Conservation (phyloP, 2,113 vertebrate genomes). For the Taurulus bubalis region DNA sequence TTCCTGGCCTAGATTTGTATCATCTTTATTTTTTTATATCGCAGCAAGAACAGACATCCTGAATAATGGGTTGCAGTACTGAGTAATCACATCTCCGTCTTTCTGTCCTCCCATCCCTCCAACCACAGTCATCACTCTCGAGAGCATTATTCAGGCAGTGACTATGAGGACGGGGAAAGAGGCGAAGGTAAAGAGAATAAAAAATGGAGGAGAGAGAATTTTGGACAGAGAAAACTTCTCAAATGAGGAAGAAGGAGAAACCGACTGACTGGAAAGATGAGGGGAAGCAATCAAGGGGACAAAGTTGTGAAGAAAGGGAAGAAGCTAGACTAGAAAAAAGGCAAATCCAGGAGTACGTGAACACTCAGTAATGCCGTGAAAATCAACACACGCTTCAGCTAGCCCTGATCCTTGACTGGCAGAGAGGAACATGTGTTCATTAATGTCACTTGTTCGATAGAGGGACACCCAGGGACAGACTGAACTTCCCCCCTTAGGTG, state of each 20-base stretch:
- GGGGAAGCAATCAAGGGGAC: background rate
- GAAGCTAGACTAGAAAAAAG: background rate
- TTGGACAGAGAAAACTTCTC: background rate
- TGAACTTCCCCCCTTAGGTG: slow-evolving; percentile 45
- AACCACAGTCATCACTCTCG: background rate
- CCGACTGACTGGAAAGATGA: background rate
- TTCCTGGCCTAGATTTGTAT: slow-evolving; percentile 55
- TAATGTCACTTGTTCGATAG: slow-evolving; percentile 58
- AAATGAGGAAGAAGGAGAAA: background rate
- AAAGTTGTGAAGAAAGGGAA: slow-evolving; percentile 1
- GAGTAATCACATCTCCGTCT: slow-evolving; percentile 43
- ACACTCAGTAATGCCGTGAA: background rate
- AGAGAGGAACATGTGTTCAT: slow-evolving; percentile 44
- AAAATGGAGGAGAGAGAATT: background rate
- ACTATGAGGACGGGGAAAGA: background rate
- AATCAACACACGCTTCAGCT: slow-evolving; percentile 1
- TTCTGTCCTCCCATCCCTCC: slow-evolving; percentile 12
- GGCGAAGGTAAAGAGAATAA: background rate
- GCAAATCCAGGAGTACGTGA: background rate
- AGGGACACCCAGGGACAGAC: slow-evolving; percentile 36
- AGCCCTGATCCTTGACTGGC: slow-evolving; percentile 33
- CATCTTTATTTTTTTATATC: slow-evolving; percentile 22
- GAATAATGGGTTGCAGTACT: slow-evolving; percentile 33
- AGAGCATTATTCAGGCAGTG: slow-evolving; percentile 16
- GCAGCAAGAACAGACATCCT: slow-evolving; percentile 25